Base-by-base conservation (phyloP, 2,797 vertebrate genomes). In the Buceros bicornis region DNA sequence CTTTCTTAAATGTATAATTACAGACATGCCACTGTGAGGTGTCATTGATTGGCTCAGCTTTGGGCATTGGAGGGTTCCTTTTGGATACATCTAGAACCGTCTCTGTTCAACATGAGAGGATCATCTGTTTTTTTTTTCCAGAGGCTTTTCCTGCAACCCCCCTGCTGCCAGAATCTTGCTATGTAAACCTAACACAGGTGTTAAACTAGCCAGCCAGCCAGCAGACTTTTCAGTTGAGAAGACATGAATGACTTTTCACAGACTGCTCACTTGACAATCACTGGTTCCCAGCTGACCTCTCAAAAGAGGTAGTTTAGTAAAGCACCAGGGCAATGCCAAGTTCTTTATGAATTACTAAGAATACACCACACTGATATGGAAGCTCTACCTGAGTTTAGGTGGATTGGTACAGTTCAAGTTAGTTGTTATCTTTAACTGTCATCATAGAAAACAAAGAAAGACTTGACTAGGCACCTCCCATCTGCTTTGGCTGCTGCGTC, bases 21-120 rank as follows among this genome's bases (percentile, higher is more conserved):
- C 7, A 56, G 43, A 50, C 15, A 50, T 2, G 5, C 2, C 25
- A 40, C 5, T 0, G 37, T 40, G 37, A 0, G 6, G 6, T 43
- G 11, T 51, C n/a, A 47, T 14, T 43, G 25, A 21, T 6, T 7
- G 7, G 6, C 35, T 78, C 29, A 67, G 24, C 18, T 78, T 51
- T 82, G 54, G 28, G 6, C 14, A 64, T 29, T 21, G 16, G 12
- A 0, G 0, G 8, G 8, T 65, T 7, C 10, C 8, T 40, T 70
- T 57, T 40, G 11, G 15, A 92, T 12, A 3, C 2, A 0, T 3
- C 42, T 73, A 11, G 22, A 65, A 28, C 17, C 16, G 22, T 0
- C 6, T 77, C 13, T 60, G 11, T 33, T 56, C 42, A 17, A 42
- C 17, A 11, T 7, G 12, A 13, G 7, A 14, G 3, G 17, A 81